These are phyloP conservation scores for Botrylloides violaceus DNA, from an alignment of 23 tunicate genomes.

Conservation along the genomic window DNA sequence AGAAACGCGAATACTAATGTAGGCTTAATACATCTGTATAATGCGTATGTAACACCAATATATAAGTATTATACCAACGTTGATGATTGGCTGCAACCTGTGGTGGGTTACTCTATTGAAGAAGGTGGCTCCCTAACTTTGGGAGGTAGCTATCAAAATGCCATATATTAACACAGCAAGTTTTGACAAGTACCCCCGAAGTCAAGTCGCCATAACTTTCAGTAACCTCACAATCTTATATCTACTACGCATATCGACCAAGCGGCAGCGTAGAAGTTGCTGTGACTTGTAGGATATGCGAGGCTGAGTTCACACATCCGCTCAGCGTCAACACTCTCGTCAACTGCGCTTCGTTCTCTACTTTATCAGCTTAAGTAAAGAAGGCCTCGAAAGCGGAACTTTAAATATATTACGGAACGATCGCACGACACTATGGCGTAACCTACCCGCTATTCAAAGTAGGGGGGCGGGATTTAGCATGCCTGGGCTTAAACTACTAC, in stretches of 20 bases:
- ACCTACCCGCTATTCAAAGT: background rate
- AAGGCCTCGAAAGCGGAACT: background rate
- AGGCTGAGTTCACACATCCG: background rate
- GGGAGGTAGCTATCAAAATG: slow-evolving; percentile 30
- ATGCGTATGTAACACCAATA: too few species aligned
- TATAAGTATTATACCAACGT: too few species aligned
- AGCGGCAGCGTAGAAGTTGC: too few species aligned
- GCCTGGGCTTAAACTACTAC: background rate
- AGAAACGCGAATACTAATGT: too few species aligned
- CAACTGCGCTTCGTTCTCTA: background rate
- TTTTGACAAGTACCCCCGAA: slow-evolving; percentile 27
- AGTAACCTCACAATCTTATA: too few species aligned
- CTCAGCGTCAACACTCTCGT: background rate
- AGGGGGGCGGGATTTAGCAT: background rate
- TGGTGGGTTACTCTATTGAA: too few species aligned
- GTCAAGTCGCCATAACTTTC: background rate
- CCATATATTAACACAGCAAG: background rate
- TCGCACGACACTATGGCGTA: background rate
- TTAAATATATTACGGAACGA: background rate
- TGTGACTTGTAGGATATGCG: background rate
- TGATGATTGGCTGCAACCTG: too few species aligned
- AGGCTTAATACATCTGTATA: too few species aligned
- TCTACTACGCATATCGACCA: too few species aligned
- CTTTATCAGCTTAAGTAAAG: background rate
- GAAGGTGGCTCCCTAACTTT: slow-evolving; percentile 1